Evolutionary conservation across 2,888 invertebrate species (phyloP).

Genomic region (Trissolcus japonicus): DNA sequence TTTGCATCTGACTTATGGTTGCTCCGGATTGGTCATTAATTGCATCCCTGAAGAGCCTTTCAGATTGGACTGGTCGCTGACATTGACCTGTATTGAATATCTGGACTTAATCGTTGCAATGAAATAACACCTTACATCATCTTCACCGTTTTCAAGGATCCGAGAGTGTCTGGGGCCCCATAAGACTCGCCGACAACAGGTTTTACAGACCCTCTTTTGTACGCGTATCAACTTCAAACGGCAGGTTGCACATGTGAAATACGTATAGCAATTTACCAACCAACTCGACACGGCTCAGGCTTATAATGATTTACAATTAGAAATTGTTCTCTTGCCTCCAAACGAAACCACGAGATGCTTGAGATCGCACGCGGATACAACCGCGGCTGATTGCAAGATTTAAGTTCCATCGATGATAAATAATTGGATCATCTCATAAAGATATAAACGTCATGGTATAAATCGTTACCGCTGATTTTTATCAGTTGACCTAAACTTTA

Average conservation of each 20-base stretch:
- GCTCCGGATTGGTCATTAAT: too few relatives aligned
- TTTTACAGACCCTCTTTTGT: constrained; percentile 50
- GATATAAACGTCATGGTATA: too few relatives aligned
- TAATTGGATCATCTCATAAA: constrained; percentile 15
- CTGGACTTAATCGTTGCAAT: constrained; percentile 36
- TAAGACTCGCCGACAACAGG: constrained; percentile 48
- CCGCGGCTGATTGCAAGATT: constrained; percentile 10
- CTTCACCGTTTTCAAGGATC: constrained; percentile 37
- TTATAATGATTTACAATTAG: constrained; percentile 49
- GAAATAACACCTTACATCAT: constrained; percentile 55
- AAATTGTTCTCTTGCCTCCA: constrained; percentile 18
- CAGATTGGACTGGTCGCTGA: constrained; percentile 6
- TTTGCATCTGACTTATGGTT: too few relatives aligned
- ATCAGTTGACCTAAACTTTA: too few relatives aligned
- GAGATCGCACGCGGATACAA: too few relatives aligned
- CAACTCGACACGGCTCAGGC: constrained; percentile 24
- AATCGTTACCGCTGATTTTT: too few relatives aligned
- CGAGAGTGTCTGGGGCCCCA: constrained; percentile 7
- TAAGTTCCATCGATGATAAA: constrained; percentile 9
- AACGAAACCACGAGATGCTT: constrained; percentile 4
- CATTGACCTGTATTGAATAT: constrained; percentile 56
- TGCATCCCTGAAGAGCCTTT: too few relatives aligned
- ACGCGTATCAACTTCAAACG: constrained; percentile 51
- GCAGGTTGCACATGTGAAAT: constrained; percentile 52
- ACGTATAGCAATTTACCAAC: constrained; percentile 42